A percentile compares a stretch with the other conserved stretches of the same genome.
Evolutionary conservation across 2,113 vertebrate species (phyloP).

Genomic region (Thamnophis sirtalis): DNA sequence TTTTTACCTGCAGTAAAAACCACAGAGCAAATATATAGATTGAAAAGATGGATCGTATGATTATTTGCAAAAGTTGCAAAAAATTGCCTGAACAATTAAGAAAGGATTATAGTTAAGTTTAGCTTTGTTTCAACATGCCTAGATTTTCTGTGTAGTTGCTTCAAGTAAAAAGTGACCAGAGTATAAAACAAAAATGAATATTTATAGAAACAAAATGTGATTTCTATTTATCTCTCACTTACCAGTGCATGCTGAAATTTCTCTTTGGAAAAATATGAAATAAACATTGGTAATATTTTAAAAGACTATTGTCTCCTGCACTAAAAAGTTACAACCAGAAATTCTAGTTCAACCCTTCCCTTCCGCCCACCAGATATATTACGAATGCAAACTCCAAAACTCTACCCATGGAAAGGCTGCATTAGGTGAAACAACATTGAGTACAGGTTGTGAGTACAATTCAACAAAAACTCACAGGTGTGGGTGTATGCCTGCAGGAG

Average conservation of each 20-base stretch:
- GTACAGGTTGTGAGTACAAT: background rate
- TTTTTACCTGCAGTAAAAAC: constrained; percentile 74
- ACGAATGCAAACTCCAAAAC: background rate
- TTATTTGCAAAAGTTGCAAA: background rate
- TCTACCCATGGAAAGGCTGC: background rate
- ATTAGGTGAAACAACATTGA: background rate
- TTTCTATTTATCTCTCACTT: background rate
- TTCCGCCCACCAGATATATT: background rate
- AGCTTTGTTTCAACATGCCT: background rate
- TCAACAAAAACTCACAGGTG: background rate
- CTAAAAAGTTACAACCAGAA: background rate
- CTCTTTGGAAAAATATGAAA: background rate
- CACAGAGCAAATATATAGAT: background rate
- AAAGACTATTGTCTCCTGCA: background rate
- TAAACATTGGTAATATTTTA: background rate
- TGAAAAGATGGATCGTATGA: background rate
- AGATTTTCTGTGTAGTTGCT: background rate
- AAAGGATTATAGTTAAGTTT: background rate
- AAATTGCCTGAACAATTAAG: background rate
- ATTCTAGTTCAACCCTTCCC: background rate
- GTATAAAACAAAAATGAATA: background rate
- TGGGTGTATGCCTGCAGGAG: background rate
- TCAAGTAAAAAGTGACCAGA: background rate
- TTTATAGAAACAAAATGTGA: background rate
- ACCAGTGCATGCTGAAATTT: background rate